Base-by-base conservation (phyloP, 2,888 invertebrate species). In the Apeira syringaria region DNA sequence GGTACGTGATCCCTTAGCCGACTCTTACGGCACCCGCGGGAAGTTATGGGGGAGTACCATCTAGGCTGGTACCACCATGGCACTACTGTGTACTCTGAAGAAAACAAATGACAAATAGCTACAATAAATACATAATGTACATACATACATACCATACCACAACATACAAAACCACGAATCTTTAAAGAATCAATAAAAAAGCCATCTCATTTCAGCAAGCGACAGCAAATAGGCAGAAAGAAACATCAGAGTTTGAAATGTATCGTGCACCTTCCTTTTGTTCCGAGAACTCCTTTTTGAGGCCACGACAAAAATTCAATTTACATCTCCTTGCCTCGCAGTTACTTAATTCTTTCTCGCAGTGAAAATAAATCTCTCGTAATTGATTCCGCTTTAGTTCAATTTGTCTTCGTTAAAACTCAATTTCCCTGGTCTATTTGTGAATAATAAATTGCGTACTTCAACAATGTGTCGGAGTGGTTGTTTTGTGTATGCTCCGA, bases 351-450 rank as follows among this genome's bases (percentile, higher is more conserved):
- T 83, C 81, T 82, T 82, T 83, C 78, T 73, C 75, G 73, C 77
- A 68, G 75, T 75, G 78, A 82, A 82, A 84, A 84, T 84, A 86
- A 87, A 84, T 84, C 86, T 83, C 71, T 75, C 77, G 76, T 86
- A 88, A 88, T 86, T 87, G 86, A 85, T 86, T 87, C 80, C 74
- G 84, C 80, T 86, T 84, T 81, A 83, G 81, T 87, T 83, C 83
- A 85, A 86, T 87, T 85, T 86, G 85, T 86, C 86, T 86, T 87
- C 84, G 85, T 87, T 86, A 86, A 86, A 87, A 84, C 83, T 78
- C 86, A 83, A 87, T 87, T 84, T 84, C 80, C 79, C 70, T 74
- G 81, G 84, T 84, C 82, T 84, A 83, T 85, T 84, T 85, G 83
- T 81, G 81, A 84, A 84, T 85, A 84, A 86, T 84, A 86, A 86